Evolutionary conservation across 2,888 invertebrate species (phyloP).

Genomic region (Priapulus caudatus): DNA sequence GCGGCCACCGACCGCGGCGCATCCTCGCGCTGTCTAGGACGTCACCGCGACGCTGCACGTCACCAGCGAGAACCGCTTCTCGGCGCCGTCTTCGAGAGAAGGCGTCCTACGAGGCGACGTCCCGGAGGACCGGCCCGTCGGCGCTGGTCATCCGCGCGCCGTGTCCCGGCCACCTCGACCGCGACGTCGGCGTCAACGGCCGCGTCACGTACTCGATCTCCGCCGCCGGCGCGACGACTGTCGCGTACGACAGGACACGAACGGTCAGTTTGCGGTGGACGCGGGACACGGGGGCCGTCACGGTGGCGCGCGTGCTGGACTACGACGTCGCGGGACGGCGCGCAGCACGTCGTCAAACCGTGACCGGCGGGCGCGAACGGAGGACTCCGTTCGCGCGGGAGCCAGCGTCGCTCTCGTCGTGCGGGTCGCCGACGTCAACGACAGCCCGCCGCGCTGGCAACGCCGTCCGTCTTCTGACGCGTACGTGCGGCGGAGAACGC

Average conservation of each 20-base stretch:
- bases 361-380: no score
- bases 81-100: slow-evolving; percentile 24
- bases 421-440: slow-evolving; percentile 72
- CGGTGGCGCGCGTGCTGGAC: slow-evolving; percentile 83
- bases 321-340: no score
- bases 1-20: slow-evolving; percentile 74
- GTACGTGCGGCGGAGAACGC: slow-evolving; percentile 70
- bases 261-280: no score
- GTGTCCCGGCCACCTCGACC: no score
- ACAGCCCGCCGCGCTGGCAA: slow-evolving; percentile 65
- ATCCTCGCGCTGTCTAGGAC: slow-evolving; percentile 68
- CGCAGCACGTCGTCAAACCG: no score
- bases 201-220: slow-evolving; percentile 69
- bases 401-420: slow-evolving; percentile 48
- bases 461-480: slow-evolving; percentile 72
- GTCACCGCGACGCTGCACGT: no score
- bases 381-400: not conserved
- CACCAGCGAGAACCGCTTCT: slow-evolving; percentile 29
- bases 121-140: no score
- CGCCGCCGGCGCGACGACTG: slow-evolving; percentile 62
- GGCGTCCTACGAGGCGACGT: no score
- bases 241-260: no score
- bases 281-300: slow-evolving; percentile 80
- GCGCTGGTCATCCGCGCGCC: no score
- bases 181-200: slow-evolving; percentile 74